Conservation (phyloP, 2,797 vertebrate genomes). For the Aphelocoma californica region DNA sequence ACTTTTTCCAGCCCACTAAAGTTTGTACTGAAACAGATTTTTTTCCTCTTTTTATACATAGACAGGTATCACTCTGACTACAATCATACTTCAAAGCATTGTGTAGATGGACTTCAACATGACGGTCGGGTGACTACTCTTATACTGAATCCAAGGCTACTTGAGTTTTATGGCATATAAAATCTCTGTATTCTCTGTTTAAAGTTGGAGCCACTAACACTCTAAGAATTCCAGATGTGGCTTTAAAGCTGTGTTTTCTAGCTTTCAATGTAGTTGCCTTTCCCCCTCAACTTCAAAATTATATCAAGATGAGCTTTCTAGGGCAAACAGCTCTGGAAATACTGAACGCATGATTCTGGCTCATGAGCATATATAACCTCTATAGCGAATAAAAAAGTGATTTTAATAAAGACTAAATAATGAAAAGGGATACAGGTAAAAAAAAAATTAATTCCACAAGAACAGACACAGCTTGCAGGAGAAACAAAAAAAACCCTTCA, state of each 20-base stretch:
- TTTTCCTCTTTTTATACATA: background rate
- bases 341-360: background rate
- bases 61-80: background rate
- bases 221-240: slow-evolving; percentile 60
- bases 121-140: background rate
- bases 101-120: background rate
- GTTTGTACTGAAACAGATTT: background rate
- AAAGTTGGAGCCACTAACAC: slow-evolving; percentile 31
- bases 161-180: slow-evolving; percentile 43
- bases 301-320: slow-evolving; percentile 49
- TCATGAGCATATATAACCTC: background rate
- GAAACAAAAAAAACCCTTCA: background rate
- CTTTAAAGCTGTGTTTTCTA: slow-evolving; percentile 35
- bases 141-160: slow-evolving; percentile 29
- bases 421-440: slow-evolving; percentile 17
- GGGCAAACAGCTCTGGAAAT: slow-evolving; percentile 3
- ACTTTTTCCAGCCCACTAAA: background rate
- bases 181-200: background rate
- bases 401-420: slow-evolving; percentile 44
- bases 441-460: background rate
- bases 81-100: slow-evolving; percentile 22
- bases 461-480: background rate
- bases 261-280: background rate
- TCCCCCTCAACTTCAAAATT: slow-evolving; percentile 14
- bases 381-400: background rate